Base-by-base conservation (phyloP, 2,888 invertebrate species). In the Stenchaetothrips biformis region DNA sequence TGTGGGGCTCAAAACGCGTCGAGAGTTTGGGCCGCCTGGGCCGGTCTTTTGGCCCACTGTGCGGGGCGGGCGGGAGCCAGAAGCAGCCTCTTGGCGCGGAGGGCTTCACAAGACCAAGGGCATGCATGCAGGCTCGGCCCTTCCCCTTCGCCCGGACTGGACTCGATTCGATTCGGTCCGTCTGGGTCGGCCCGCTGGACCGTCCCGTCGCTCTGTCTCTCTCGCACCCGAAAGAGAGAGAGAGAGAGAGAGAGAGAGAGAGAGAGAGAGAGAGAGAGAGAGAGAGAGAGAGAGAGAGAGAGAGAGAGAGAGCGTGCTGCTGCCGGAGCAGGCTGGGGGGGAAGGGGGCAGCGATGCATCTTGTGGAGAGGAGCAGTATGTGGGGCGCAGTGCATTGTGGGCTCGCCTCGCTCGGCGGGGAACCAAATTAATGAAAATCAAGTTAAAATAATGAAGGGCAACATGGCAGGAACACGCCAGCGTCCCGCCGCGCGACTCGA, bases 401-500 rank as follows among this genome's bases (percentile, higher is more conserved):
- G 37, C 37, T 37, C 67, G 21, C 25, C 67, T 67, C 53, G 53
- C 67, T 74, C 67, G 67, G 67, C 67, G 67, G 67, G 67, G 67
- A 74, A 74, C 67, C 67, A 25, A 74, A 74, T 74, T 74, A 74
- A 74, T 74, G 67, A 74, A 74, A 74, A 74, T 74, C 67, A 74
- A 74, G 67, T 74, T 74, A 74, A 74, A 74, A 74, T 74, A 74
- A 74, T 74, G 67, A 74, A 74, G 67, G 67, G 67, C 67, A 74
- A 74, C 67, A 74, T 74, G 67, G 67, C 67, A 74, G 67, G 67
- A 74, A 74, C 67, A 74, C 67, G 21, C 9, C 67, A 11, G 67
- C 67, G 67, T 4, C 67, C 67, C 11, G 67, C 67, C 25, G 53
- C 53, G 53, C 53, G 13, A 6, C 53, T 2, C 67, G 67, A 11